These are phyloP conservation scores for Onychomys arenicola DNA, from an alignment of 2,797 vertebrate species.

Conservation along the genomic window DNA sequence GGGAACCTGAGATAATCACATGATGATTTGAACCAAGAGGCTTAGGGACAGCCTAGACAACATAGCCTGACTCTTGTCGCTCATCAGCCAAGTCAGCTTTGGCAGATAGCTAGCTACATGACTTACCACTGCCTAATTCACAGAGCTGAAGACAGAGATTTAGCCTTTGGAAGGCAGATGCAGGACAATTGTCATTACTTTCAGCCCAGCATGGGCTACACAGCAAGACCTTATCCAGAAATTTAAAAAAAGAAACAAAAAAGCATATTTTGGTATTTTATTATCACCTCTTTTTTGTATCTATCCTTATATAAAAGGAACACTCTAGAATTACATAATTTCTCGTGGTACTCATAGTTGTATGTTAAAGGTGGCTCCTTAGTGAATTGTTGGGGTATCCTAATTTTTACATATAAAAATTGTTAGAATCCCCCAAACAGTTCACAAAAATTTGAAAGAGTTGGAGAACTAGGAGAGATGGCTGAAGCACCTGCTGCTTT, in stretches of 20 bases:
- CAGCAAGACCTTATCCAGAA: background rate
- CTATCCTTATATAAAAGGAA: background rate
- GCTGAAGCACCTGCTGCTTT: background rate
- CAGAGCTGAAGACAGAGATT: background rate
- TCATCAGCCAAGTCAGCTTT: conserved; percentile 5
- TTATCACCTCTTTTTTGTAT: background rate
- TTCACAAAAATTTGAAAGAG: background rate
- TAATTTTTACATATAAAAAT: background rate
- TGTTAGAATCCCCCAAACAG: background rate
- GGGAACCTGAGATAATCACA: background rate
- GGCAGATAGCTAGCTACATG: background rate
- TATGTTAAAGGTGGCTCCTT: background rate
- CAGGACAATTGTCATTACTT: background rate
- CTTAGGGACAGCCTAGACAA: background rate
- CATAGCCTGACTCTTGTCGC: background rate
- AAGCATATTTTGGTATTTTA: background rate
- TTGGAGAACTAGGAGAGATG: background rate
- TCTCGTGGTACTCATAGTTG: background rate
- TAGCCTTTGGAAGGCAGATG: background rate
- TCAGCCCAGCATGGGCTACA: background rate
- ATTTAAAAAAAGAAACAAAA: background rate
- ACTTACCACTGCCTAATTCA: background rate
- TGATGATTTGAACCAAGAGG: background rate
- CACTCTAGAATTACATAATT: background rate
- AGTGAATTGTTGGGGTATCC: background rate